Evolutionary conservation across 2,113 vertebrate genomes (phyloP).

Genomic region (Pseudorasbora parva): DNA sequence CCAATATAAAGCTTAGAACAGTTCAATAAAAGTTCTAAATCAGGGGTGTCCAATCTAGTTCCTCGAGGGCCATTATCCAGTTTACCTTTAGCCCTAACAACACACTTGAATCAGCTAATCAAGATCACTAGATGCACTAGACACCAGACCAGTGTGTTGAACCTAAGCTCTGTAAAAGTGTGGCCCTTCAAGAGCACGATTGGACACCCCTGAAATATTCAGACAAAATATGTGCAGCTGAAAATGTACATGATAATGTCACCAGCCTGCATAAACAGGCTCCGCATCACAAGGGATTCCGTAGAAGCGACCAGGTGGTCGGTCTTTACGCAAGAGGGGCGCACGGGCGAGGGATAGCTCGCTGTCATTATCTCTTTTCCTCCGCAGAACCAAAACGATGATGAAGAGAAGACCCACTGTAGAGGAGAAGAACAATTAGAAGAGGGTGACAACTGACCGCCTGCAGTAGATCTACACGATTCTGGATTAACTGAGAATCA

Average conservation of each 20-base stretch:
- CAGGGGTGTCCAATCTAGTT: no score
- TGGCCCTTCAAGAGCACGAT: no score
- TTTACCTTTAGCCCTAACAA: no score
- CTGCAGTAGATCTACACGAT: neutral
- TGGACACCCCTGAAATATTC: neutral
- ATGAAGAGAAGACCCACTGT: slow-evolving; percentile 77
- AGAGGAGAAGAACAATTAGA: slow-evolving; percentile 27
- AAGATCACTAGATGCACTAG: no score
- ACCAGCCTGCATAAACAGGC: slow-evolving; percentile 89
- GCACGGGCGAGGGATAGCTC: slow-evolving; percentile 71
- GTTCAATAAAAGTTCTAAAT: neutral
- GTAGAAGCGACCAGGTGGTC: slow-evolving; percentile 67
- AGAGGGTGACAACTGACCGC: neutral
- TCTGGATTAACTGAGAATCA: no score
- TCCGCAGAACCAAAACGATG: slow-evolving; percentile 75
- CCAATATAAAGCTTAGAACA: neutral
- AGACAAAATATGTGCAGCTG: neutral
- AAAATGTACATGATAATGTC: slow-evolving; percentile 50
- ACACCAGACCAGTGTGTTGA: no score
- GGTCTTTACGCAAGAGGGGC: slow-evolving; percentile 75
- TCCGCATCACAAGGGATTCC: slow-evolving; percentile 79
- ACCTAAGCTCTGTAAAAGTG: no score
- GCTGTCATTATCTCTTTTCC: slow-evolving; percentile 63
- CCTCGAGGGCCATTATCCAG: no score
- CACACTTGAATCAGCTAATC: no score